Base-by-base conservation (phyloP, 2,888 invertebrate genomes). In the Drosophila anomalata region DNA sequence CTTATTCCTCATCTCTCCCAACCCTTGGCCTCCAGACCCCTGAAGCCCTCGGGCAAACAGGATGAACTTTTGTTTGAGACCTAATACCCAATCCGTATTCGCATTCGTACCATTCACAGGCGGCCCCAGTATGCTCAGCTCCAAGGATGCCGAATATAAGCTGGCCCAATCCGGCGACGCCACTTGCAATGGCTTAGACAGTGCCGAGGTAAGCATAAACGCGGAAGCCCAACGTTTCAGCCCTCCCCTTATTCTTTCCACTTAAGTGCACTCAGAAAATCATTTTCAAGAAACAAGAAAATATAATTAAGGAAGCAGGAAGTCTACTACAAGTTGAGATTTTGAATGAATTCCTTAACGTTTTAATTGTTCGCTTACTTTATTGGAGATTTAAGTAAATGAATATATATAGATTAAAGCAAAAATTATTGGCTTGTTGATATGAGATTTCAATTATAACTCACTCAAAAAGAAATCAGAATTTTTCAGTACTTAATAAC, bases 151-250 rank as follows among this genome's bases (percentile, higher is more conserved):
- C 70, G 96, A 96, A 91, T 97, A 96, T 92, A 93, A 96, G 89
- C 95, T 97, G 78, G 97, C 97, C 3, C 97, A 97, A 92, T 97
- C 97, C 54, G 97, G 97, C 8, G 97, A 98, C 91, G 97, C 97
- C 61, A 97, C 97, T 31, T 98, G 98, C 92, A 97, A 97, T 91
- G 97, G 98, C 20, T 94, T 97, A 62, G 97, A 97, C 92, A 97
- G 97, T 87, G 96, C 98, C 48, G 96, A 95, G 74, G 97, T 92
- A 89, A 90, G 84, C 77, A 76, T 62, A 72, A 51, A 24, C 22
- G 55, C 61, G 42, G 39, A 36, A 22, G 60, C 58, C 26, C 24
- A 24, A 0, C 3, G 22, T 24, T 24, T 24, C 22, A 20, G 8
- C 41, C 44, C 47, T 31, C 48, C 20, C 48, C 47, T 56, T 57